Evolutionary conservation across 2,113 vertebrate genomes (phyloP).

Genomic region (Tringa solitaria): DNA sequence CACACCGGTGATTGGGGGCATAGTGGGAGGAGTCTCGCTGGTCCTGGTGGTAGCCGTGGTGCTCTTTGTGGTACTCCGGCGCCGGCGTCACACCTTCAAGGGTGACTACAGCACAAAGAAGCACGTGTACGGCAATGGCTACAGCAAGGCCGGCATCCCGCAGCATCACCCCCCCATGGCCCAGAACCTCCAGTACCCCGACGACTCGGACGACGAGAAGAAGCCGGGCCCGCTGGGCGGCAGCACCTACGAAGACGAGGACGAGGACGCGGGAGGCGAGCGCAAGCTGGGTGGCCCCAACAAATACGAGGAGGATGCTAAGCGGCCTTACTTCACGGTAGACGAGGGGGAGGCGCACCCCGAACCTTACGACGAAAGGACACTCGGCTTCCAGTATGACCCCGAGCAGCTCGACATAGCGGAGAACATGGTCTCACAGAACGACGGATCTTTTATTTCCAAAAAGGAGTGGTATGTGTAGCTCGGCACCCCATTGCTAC

Average conservation of each 20-base stretch:
- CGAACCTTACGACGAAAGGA: conserved; percentile 88
- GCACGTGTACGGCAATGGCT: conserved; percentile 95
- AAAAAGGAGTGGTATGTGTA: conserved; percentile 99
- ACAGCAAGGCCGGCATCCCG: conserved; percentile 90
- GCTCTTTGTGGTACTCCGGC: conserved; percentile 88
- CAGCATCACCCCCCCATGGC: conserved; percentile 88
- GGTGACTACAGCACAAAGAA: conserved; percentile 99
- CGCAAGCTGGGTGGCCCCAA: conserved; percentile 79
- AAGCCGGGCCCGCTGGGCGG: conserved; percentile 86
- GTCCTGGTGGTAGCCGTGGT: conserved; percentile 83
- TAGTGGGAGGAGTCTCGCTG: conserved; percentile 86
- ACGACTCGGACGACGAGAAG: conserved; percentile 96
- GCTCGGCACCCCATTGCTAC: conserved; percentile 27
- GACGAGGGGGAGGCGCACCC: conserved; percentile 90
- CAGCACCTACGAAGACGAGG: conserved; percentile 80
- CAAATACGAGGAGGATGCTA: conserved; percentile 90
- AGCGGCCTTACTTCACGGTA: conserved; percentile 97
- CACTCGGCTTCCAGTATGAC: conserved; percentile 95
- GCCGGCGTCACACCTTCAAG: conserved; percentile 97
- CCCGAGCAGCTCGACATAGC: conserved; percentile 89
- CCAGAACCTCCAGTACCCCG: conserved; percentile 93
- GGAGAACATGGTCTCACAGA: conserved; percentile 98
- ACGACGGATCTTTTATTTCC: conserved; percentile 98
- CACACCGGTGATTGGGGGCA: conserved; percentile 87
- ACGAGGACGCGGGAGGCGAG: conserved; percentile 74